Evolutionary conservation across 1,140 invertebrate species (phyloP).

Genomic region (Liolophura sinensis): DNA sequence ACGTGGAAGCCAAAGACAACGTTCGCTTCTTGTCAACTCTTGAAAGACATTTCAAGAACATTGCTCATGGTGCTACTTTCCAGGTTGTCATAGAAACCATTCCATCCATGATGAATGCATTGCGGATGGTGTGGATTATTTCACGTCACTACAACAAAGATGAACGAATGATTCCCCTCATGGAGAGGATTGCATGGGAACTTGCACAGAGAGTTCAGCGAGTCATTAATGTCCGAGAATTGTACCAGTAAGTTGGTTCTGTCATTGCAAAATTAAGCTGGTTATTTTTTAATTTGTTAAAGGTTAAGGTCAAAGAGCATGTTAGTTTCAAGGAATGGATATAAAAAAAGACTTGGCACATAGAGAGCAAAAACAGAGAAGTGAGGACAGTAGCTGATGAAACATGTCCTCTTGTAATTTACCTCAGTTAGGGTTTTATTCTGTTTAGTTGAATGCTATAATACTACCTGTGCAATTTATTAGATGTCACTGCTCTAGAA

Average conservation of each 20-base stretch:
- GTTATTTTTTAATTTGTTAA: conserved; percentile 3
- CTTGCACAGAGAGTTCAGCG: conserved; percentile 74
- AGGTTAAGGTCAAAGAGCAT: too few species aligned
- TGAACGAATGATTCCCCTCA: conserved; percentile 76
- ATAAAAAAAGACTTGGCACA: too few species aligned
- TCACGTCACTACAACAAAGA: conserved; percentile 62
- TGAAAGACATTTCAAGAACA: conserved; percentile 78
- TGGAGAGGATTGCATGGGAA: conserved; percentile 80
- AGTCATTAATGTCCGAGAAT: conserved; percentile 70
- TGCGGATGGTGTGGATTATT: conserved; percentile 64
- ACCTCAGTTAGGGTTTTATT: too few species aligned
- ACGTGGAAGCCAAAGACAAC: conserved; percentile 81
- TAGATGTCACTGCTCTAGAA: too few species aligned
- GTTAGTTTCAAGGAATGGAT: too few species aligned
- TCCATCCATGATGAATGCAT: conserved; percentile 76
- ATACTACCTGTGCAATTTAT: too few species aligned
- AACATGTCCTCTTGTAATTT: too few species aligned
- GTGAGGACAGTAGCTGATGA: too few species aligned
- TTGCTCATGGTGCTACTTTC: conserved; percentile 73
- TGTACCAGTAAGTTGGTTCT: conserved; percentile 71
- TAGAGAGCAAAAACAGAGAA: too few species aligned
- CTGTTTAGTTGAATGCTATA: too few species aligned
- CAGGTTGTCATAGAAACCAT: conserved; percentile 68
- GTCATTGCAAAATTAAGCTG: too few species aligned
- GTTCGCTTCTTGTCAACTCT: conserved; percentile 79